Conservation (phyloP, 1,140 invertebrate genomes). For the Chionoecetes opilio region DNA sequence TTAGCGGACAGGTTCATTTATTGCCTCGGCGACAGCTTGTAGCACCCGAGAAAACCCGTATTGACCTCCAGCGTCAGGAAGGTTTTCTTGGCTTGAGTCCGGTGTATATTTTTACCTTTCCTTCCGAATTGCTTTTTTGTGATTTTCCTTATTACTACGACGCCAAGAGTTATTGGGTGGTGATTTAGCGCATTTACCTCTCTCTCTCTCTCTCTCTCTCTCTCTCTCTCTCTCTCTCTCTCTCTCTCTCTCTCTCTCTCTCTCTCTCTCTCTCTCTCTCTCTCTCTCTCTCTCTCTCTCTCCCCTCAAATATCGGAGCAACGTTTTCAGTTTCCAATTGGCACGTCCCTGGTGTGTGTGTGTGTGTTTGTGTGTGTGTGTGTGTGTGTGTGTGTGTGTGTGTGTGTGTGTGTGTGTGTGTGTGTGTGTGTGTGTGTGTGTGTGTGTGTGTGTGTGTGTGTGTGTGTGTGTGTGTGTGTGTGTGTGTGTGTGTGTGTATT, state of each 20-base stretch:
- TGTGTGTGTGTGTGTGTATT: background rate
- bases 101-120: background rate
- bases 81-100: background rate
- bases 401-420: background rate
- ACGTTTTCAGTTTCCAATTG: conserved; percentile 28
- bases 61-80: too few species aligned
- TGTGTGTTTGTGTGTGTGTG: background rate
- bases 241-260: too few species aligned
- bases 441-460: background rate
- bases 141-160: too few species aligned
- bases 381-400: background rate
- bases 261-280: too few species aligned
- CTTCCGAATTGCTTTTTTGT: too few species aligned
- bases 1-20: too few species aligned
- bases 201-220: too few species aligned
- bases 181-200: background rate
- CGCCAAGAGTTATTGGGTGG: background rate
- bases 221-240: too few species aligned
- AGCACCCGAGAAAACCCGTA: too few species aligned
- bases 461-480: background rate
- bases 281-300: conserved; percentile 27
- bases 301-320: background rate
- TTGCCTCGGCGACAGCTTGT: too few species aligned
- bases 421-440: conserved; percentile 1
- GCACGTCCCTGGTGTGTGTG: background rate